Conservation (phyloP, 1,140 invertebrate species). For the Apis florea region DNA sequence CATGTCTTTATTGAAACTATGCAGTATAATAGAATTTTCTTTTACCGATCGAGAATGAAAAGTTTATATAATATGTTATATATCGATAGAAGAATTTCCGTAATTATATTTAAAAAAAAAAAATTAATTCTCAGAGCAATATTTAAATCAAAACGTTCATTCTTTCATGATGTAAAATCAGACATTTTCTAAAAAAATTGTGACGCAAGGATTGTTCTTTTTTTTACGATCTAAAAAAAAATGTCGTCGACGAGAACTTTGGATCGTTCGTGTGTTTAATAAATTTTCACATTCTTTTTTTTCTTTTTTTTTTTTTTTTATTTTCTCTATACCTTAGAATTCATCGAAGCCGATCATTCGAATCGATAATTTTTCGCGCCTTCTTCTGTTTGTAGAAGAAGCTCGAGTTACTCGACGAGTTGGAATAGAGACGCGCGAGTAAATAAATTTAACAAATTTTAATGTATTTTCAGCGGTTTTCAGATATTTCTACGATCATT, state of each 20-base stretch:
- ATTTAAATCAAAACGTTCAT: too few species aligned
- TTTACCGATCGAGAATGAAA: too few species aligned
- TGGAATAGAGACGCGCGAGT: background rate
- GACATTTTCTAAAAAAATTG: background rate
- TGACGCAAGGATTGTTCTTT: background rate
- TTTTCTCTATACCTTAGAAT: background rate
- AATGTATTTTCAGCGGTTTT: background rate
- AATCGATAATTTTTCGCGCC: background rate
- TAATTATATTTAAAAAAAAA: too few species aligned
- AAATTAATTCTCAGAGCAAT: too few species aligned
- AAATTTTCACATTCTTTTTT: background rate
- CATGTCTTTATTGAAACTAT: too few species aligned
- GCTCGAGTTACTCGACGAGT: background rate
- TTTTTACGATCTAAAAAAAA: background rate
- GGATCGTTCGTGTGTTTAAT: background rate
- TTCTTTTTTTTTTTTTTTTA: background rate
- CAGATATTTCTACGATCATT: background rate
- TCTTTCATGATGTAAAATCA: too few species aligned
- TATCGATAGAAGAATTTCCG: too few species aligned
- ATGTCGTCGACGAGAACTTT: background rate
- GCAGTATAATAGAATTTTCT: too few species aligned
- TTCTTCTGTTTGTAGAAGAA: background rate
- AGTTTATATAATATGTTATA: too few species aligned
- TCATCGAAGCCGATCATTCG: background rate
- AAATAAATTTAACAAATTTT: slow-evolving; percentile 6